These are phyloP conservation scores for Clavelina lepadiformis DNA, from an alignment of 23 tunicate genomes.

Conservation along the genomic window DNA sequence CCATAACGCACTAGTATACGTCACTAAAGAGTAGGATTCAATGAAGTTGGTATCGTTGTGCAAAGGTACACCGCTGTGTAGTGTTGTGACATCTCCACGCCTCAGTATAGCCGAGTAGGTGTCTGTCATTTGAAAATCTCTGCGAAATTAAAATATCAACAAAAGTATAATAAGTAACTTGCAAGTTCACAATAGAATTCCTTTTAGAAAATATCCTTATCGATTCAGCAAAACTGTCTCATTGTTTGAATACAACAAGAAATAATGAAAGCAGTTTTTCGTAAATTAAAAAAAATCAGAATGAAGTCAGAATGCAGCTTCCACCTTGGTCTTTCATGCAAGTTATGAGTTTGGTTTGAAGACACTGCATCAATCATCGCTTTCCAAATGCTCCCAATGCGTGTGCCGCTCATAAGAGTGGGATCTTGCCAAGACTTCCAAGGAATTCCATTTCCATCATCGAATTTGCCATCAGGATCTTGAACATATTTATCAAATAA, in stretches of 20 bases:
- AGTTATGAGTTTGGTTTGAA: no score
- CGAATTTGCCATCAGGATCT: conserved; percentile 34
- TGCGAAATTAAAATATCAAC: no score
- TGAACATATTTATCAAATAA: conserved; percentile 43
- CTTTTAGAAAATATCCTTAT: no score
- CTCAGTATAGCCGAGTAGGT: conserved; percentile 58
- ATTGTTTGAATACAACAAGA: no score
- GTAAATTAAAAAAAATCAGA: no score
- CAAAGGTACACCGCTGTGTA: conserved; percentile 27
- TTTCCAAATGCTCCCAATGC: conserved; percentile 38
- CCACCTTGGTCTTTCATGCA: no score
- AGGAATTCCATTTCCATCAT: conserved; percentile 78
- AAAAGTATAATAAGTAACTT: no score
- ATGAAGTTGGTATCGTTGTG: not conserved
- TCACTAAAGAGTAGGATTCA: conserved; percentile 39
- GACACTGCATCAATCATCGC: conserved; percentile 28
- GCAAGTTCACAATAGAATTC: no score
- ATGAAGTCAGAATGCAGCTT: no score
- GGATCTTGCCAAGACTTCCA: conserved; percentile 96
- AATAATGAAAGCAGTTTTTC: no score
- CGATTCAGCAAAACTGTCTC: no score
- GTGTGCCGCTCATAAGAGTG: conserved; percentile 37
- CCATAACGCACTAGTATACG: conserved; percentile 63
- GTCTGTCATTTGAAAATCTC: conserved; percentile 56
- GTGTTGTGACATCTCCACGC: conserved; percentile 70